A percentile compares a stretch with the other conserved stretches of the same genome.
phyloP scores from a whole-genome alignment of 2,888 invertebrate genomes.

The Mesorhabditis sp. region DNA sequence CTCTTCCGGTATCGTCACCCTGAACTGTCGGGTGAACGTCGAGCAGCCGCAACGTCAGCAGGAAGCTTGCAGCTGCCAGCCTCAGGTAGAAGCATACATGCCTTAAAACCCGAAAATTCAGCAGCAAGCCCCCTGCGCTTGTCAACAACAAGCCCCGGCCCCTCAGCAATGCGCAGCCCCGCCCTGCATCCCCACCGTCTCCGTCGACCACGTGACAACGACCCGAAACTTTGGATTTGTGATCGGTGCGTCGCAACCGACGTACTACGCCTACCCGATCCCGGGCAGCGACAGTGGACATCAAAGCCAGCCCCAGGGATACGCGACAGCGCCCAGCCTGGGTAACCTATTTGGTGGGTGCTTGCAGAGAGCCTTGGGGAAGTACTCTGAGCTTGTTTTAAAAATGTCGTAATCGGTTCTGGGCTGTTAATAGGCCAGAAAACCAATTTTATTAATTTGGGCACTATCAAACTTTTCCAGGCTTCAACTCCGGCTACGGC shows the following conservation, averaged over 20 bases:
- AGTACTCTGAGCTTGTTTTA: too few species aligned
- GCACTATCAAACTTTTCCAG: too few species aligned
- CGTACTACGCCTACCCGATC: not conserved
- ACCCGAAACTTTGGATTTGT: not conserved
- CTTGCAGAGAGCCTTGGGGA: too few species aligned
- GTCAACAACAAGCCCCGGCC: not conserved
- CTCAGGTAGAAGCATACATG: not conserved
- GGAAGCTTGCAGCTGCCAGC: not conserved
- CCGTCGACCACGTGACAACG: conserved; percentile 3
- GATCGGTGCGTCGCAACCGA: not conserved
- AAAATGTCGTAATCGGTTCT: too few species aligned
- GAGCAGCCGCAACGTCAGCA: not conserved
- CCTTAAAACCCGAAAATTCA: not conserved
- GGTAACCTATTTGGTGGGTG: too few species aligned
- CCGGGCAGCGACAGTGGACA: not conserved
- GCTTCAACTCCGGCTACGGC: too few species aligned
- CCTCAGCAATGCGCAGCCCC: not conserved
- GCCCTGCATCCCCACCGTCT: not conserved
- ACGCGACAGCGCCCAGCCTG: too few species aligned
- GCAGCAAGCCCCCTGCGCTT: conserved; percentile 3
- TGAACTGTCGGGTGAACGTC: not conserved
- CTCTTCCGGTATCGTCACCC: not conserved
- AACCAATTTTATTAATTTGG: too few species aligned
- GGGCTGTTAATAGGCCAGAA: too few species aligned
- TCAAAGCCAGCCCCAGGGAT: too few species aligned